These are phyloP conservation scores for Bombyx mori DNA, from an alignment of 1,140 invertebrate genomes.

Conservation along the genomic window DNA sequence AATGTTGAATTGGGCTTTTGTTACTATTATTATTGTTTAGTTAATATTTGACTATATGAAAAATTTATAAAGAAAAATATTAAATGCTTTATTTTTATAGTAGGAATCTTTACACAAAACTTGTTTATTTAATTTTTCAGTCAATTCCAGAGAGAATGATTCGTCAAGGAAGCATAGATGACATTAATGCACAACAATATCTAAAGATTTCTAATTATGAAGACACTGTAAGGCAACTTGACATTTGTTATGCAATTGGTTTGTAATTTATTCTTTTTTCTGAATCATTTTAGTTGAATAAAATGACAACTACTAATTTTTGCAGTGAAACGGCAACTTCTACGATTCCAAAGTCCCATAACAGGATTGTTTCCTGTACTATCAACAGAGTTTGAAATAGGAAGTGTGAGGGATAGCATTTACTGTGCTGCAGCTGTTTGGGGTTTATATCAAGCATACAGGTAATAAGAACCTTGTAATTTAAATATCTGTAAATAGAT, in stretches of 20 bases:
- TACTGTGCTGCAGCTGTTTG: slow-evolving; percentile 97
- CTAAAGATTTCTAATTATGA: slow-evolving; percentile 90
- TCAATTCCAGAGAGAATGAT: slow-evolving; percentile 54
- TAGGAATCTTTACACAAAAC: not conserved
- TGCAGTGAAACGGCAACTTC: slow-evolving; percentile 92
- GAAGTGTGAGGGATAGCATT: slow-evolving; percentile 94
- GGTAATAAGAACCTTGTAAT: slow-evolving; percentile 66
- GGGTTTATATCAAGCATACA: slow-evolving; percentile 96
- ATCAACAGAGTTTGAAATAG: slow-evolving; percentile 83
- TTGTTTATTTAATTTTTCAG: slow-evolving; percentile 24
- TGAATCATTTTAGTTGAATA: too few species aligned
- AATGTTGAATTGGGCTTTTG: too few species aligned
- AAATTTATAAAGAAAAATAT: not conserved
- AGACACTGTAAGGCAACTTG: slow-evolving; percentile 89
- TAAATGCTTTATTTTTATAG: not conserved
- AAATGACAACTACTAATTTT: not conserved
- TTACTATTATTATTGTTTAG: not conserved
- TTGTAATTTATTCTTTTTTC: slow-evolving; percentile 13
- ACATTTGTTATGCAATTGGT: slow-evolving; percentile 95
- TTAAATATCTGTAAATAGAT: not conserved
- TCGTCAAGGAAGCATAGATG: slow-evolving; percentile 77
- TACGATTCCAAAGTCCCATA: slow-evolving; percentile 94
- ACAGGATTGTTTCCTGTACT: slow-evolving; percentile 94
- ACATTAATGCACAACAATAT: slow-evolving; percentile 81
- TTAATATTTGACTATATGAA: not conserved